A percentile compares a stretch with the other conserved stretches of the same genome.
Conservation (phyloP, 2,888 invertebrate genomes). For the Cordilura impudica region DNA sequence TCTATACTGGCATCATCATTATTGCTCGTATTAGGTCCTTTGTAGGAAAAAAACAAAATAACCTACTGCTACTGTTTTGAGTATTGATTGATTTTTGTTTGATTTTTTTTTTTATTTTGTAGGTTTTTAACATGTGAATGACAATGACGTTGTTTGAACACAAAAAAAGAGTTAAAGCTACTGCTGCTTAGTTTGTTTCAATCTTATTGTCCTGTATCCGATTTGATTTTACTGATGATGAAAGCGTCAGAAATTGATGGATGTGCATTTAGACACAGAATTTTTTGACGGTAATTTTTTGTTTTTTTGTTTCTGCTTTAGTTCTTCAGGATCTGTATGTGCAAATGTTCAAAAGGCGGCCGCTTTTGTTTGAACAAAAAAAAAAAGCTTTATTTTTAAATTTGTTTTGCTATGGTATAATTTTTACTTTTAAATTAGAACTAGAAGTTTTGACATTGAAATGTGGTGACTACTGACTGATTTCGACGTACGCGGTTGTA, state of each 20-base stretch:
- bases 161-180: constrained; percentile 49
- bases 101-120: constrained; percentile 19
- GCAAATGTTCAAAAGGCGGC: constrained; percentile 55
- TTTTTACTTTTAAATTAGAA: constrained; percentile 15
- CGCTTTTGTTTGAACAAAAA: constrained; percentile 49
- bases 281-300: constrained; percentile 35
- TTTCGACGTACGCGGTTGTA: too few relatives aligned
- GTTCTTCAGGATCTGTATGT: constrained; percentile 10
- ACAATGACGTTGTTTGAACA: constrained; percentile 43
- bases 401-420: constrained; percentile 29
- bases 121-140: constrained; percentile 50
- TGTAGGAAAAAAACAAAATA: constrained; percentile 66
- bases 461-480: not conserved
- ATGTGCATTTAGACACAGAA: constrained; percentile 65
- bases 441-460: not conserved
- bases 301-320: constrained; percentile 22
- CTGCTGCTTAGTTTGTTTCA: constrained; percentile 20
- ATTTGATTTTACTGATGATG: constrained; percentile 68
- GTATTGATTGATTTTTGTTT: constrained; percentile 38
- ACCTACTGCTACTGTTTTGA: constrained; percentile 67
- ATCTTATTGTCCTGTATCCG: constrained; percentile 22
- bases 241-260: constrained; percentile 76
- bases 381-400: constrained; percentile 27
- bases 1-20: constrained; percentile 33
- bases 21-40: constrained; percentile 34